phyloP scores from a whole-genome alignment of 2,888 invertebrate species.

The Eupithecia exiguata region DNA sequence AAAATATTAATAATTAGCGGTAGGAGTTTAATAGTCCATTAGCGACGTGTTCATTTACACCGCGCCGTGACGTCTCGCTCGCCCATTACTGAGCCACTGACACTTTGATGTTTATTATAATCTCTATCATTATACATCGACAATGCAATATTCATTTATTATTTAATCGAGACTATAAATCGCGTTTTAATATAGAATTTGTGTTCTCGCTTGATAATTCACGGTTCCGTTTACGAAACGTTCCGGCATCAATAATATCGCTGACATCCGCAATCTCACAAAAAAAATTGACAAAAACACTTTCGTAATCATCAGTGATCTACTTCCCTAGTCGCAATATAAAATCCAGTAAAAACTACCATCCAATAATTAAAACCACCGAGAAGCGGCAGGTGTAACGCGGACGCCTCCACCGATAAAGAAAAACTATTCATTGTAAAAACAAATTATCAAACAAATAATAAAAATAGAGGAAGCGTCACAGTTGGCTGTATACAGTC shows the following conservation, averaged over 20 bases:
- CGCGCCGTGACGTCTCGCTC: constrained; percentile 52
- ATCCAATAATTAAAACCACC: constrained; percentile 75
- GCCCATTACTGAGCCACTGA: constrained; percentile 52
- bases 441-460: constrained; percentile 80
- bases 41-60: constrained; percentile 64
- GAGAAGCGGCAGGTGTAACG: constrained; percentile 63
- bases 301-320: constrained; percentile 79
- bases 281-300: constrained; percentile 78
- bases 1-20: constrained; percentile 79
- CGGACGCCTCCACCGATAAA: constrained; percentile 45
- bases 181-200: constrained; percentile 34
- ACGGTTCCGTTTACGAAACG: constrained; percentile 59
- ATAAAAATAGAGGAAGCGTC: constrained; percentile 81
- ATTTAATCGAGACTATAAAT: constrained; percentile 38
- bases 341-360: constrained; percentile 75
- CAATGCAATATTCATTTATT: constrained; percentile 39
- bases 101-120: constrained; percentile 53
- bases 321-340: constrained; percentile 78
- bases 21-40: constrained; percentile 74
- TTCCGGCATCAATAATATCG: constrained; percentile 59
- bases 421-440: constrained; percentile 75
- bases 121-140: constrained; percentile 46
- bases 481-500: constrained; percentile 77
- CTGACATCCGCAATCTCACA: constrained; percentile 65
- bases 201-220: constrained; percentile 47